Percentiles rank a stretch among this genome's conserved stretches.
These are phyloP conservation scores for Brachionus paranguensis DNA, from an alignment of 1,140 invertebrate species.

Conservation along the genomic window DNA sequence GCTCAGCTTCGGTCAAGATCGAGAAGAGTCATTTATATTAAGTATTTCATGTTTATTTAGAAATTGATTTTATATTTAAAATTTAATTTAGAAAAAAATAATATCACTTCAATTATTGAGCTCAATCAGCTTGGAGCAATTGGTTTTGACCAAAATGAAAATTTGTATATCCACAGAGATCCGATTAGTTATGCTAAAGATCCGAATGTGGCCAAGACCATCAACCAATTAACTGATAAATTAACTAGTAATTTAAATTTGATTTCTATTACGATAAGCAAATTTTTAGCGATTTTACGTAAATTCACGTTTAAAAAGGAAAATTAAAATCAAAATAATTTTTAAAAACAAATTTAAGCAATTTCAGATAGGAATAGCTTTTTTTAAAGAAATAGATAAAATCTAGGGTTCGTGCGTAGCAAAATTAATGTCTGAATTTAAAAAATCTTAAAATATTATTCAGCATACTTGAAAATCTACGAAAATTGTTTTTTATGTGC, in stretches of 20 bases:
- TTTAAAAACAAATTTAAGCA: too few relatives aligned
- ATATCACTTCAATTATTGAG: conserved; percentile 17
- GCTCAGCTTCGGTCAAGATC: not conserved
- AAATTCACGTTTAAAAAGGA: too few relatives aligned
- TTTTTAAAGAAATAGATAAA: too few relatives aligned
- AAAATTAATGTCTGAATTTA: too few relatives aligned
- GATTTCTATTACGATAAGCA: too few relatives aligned
- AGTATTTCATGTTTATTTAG: not conserved
- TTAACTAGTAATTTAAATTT: not conserved
- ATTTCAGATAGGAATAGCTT: too few relatives aligned
- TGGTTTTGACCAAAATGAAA: not conserved
- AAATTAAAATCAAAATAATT: too few relatives aligned
- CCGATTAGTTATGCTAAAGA: conserved; percentile 3
- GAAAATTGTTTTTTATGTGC: too few relatives aligned
- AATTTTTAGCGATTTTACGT: too few relatives aligned
- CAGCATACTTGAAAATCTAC: too few relatives aligned
- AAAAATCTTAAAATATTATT: too few relatives aligned
- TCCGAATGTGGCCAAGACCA: not conserved
- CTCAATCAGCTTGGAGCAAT: conserved; percentile 19
- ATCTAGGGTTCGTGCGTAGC: too few relatives aligned
- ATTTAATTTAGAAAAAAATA: conserved; percentile 10
- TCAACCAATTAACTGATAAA: conserved; percentile 3
- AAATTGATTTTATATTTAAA: not conserved
- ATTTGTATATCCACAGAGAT: conserved; percentile 25
- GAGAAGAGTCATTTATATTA: conserved; percentile 1